A percentile compares a stretch with the other conserved stretches of the same genome.
These are phyloP conservation scores for Ochotona curzoniae DNA, from an alignment of 2,113 vertebrate genomes.

Conservation along the genomic window DNA sequence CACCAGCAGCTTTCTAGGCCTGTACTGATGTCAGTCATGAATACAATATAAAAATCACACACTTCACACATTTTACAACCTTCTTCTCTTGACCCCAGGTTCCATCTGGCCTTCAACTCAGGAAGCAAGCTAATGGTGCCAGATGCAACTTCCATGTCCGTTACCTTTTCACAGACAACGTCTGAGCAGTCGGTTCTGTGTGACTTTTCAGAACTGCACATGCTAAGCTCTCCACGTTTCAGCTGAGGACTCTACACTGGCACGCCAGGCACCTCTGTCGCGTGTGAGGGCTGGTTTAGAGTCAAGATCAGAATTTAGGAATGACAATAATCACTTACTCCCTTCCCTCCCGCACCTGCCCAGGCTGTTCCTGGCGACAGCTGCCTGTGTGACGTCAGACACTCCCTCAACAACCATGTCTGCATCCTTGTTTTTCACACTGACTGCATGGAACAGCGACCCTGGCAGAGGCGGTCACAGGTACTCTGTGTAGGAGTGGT, in stretches of 20 bases:
- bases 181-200: neutral
- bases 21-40: neutral
- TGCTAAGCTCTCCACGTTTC: neutral
- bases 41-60: neutral
- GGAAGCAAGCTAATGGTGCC: constrained; percentile 63
- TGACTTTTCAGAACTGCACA: constrained; percentile 25
- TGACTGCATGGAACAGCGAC: neutral
- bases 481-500: neutral
- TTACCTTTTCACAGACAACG: constrained; percentile 55
- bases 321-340: neutral
- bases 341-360: neutral
- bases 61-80: neutral
- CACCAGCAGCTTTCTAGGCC: neutral
- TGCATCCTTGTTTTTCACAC: neutral
- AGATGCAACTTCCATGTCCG: constrained; percentile 57
- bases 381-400: neutral
- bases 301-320: neutral
- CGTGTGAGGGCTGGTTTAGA: neutral
- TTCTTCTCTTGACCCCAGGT: constrained; percentile 10
- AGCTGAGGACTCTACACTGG: neutral
- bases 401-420: neutral
- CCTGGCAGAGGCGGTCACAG: neutral
- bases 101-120: constrained; percentile 66
- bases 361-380: neutral
- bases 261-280: neutral